A percentile compares a stretch with the other conserved stretches of the same genome.
Evolutionary conservation across 2,888 invertebrate species (phyloP).

Genomic region (Chymomyza caudatula): DNA sequence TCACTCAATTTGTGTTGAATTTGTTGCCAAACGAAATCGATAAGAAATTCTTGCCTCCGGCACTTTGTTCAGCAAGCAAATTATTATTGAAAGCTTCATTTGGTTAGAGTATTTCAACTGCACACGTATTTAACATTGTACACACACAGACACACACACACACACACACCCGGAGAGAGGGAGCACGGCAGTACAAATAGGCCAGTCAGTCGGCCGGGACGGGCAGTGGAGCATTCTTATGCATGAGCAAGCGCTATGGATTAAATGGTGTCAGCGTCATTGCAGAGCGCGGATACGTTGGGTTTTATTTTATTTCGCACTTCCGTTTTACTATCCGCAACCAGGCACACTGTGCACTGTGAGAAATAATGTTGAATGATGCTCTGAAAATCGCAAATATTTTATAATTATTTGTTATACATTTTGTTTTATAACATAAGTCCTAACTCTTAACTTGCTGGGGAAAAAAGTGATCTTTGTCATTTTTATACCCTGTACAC

Average conservation of each 20-base stretch:
- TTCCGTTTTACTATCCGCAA: conserved; percentile 15
- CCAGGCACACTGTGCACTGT: not conserved
- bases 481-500: too few species aligned
- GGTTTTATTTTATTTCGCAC: conserved; percentile 22
- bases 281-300: conserved; percentile 28
- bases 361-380: not conserved
- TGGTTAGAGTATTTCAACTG: not conserved
- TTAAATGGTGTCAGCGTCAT: conserved; percentile 43
- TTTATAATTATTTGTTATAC: too few species aligned
- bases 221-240: not conserved
- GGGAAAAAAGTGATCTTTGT: too few species aligned
- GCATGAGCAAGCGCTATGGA: conserved; percentile 2
- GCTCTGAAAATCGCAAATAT: too few species aligned
- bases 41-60: not conserved
- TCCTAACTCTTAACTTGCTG: too few species aligned
- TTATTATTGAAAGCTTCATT: not conserved
- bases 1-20: not conserved
- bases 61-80: not conserved
- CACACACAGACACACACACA: not conserved
- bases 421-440: too few species aligned
- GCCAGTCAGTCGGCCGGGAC: not conserved
- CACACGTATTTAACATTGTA: too few species aligned
- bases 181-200: not conserved
- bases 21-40: not conserved
- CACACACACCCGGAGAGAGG: not conserved